Base-by-base conservation (phyloP, 1,140 invertebrate genomes). In the Rhagoletis zephyria region DNA sequence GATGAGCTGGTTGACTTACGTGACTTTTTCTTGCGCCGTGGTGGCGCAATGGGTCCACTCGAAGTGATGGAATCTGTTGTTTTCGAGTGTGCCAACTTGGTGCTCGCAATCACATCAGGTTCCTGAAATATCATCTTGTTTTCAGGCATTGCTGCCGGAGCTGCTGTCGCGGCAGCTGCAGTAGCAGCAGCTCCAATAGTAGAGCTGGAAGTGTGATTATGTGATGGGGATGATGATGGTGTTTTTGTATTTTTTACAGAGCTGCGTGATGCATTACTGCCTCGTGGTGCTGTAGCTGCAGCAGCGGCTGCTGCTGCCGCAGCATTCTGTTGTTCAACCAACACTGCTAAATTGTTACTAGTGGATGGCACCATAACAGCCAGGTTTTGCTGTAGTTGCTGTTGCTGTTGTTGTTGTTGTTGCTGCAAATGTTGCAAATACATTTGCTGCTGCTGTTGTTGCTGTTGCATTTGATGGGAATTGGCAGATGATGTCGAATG, bases 71-170 rank as follows among this genome's bases (percentile, higher is more conserved):
- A 93, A 88, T 93, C 92, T 5, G 92, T 93, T 16, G 90, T 92
- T 90, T 94, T 93, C 6, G 90, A 93, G 87, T 94, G 93, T 88
- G 94, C 94, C 89, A 95, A 90, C 94, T 98, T 98, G 87, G 97
- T 98, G 93, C 97, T 98, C 81, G 97, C 97, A 88, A 99, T 97
- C 89, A 99, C 96, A 94, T 99, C 98, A 45, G 97, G 97, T 93
- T 98, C 97, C 93, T 96, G 96, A 90, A 96, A 91, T 67, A 94
- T 91, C 74, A 93, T 91, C 88, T 88, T 88, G 45, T 81, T 48
- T 74, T 85, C 60, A 60, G 77, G 45, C 48, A 60, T 42, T 19
- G 48, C 48, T 51, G 63, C n/a, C 6, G 88, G 45, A 3, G 85
- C 60, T 3, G 61, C 61, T 42, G 67, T 16, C 40, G 61, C 14